phyloP scores from a whole-genome alignment of 2,888 invertebrate species.

The Punctoribates punctum region DNA sequence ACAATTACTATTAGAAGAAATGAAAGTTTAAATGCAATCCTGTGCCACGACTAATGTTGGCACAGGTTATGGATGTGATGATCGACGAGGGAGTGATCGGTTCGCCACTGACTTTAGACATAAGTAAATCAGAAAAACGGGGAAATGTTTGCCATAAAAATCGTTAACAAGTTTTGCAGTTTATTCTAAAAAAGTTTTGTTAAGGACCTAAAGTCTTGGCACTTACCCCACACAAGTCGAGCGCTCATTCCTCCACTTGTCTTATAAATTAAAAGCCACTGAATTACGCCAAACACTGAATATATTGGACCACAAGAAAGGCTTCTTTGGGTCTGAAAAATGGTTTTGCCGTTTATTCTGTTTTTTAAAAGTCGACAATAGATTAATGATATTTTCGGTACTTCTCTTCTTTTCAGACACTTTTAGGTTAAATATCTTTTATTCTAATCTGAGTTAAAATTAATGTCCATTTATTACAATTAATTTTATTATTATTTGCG shows the following conservation, averaged over 20 bases:
- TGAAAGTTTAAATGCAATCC: too few species aligned
- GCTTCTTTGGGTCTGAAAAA: not conserved
- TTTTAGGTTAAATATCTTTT: not conserved
- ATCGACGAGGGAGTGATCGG: not conserved
- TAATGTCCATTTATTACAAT: too few species aligned
- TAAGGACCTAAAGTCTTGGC: slow-evolving; percentile 1
- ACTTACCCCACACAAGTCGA: not conserved
- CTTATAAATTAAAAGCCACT: slow-evolving; percentile 11
- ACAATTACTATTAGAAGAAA: too few species aligned
- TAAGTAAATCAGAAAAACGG: not conserved
- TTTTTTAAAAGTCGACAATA: not conserved
- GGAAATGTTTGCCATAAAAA: not conserved
- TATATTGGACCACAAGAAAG: not conserved
- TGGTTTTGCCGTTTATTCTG: not conserved
- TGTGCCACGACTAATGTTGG: too few species aligned
- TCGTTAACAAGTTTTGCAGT: not conserved
- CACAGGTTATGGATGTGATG: not conserved
- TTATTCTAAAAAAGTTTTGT: not conserved
- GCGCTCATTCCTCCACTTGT: not conserved
- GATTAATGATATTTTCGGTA: not conserved
- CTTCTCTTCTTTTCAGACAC: not conserved
- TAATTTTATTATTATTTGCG: too few species aligned
- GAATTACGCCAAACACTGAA: not conserved
- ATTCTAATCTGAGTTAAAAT: not conserved
- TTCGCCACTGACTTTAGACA: not conserved